These are phyloP conservation scores for Liolophura sinensis DNA, from an alignment of 1,140 invertebrate genomes.

Conservation along the genomic window DNA sequence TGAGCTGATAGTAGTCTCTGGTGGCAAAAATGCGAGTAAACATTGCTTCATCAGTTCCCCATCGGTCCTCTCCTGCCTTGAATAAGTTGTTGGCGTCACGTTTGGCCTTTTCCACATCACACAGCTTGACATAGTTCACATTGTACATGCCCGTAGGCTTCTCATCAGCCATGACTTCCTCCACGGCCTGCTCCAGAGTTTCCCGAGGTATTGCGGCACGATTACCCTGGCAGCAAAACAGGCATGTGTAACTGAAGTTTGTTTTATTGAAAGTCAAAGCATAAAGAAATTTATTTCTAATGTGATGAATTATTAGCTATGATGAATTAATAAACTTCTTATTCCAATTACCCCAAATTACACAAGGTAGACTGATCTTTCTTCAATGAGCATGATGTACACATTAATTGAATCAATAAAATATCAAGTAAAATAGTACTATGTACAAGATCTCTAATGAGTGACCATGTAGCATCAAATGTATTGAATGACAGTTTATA, in stretches of 20 bases:
- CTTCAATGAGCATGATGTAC: too few relatives aligned
- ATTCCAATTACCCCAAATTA: too few relatives aligned
- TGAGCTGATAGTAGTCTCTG: slow-evolving; percentile 46
- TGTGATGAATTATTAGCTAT: too few relatives aligned
- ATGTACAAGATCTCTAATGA: too few relatives aligned
- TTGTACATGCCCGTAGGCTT: slow-evolving; percentile 44
- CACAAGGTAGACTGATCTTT: too few relatives aligned
- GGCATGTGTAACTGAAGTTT: background rate
- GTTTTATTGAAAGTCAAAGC: background rate
- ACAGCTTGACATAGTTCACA: slow-evolving; percentile 41
- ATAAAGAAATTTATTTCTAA: background rate
- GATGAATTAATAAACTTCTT: too few relatives aligned
- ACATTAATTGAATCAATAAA: too few relatives aligned
- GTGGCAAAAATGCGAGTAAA: slow-evolving; percentile 48
- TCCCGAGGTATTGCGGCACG: slow-evolving; percentile 32
- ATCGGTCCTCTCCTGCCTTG: slow-evolving; percentile 57
- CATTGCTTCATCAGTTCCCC: slow-evolving; percentile 62
- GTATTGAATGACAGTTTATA: too few relatives aligned
- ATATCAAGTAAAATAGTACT: too few relatives aligned
- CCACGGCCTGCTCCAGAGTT: slow-evolving; percentile 32
- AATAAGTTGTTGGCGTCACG: slow-evolving; percentile 39
- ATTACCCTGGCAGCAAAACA: slow-evolving; percentile 30
- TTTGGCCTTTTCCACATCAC: slow-evolving; percentile 31
- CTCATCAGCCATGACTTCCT: slow-evolving; percentile 38
- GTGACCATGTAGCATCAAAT: too few relatives aligned